Evolutionary conservation across 2,888 invertebrate genomes (phyloP), one percentile per base, ranked within the genome.

Genomic region (Ennomos quercinarius): DNA sequence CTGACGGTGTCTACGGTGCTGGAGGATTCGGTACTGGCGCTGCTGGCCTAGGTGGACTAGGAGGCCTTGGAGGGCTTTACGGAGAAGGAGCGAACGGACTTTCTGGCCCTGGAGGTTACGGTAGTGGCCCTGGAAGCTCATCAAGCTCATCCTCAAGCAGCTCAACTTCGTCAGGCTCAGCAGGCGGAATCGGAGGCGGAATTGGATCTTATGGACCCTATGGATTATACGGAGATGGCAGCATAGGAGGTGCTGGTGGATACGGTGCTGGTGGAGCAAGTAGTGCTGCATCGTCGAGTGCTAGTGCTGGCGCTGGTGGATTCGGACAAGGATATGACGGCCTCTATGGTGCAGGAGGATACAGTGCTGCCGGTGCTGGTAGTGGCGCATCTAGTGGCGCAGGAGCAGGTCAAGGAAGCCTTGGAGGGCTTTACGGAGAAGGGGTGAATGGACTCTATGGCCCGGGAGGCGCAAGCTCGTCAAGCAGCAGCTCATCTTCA

Each of bases 71-170:
- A 27, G 27, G 27, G 6, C 27, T 27, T 27, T 6, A 27, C 6
- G 27, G 27, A 27, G 0, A 0, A 27, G 27, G 27, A 27, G 54
- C 9, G 6, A 5, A 40, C 11, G 39, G 11, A 42, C 13, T 8
- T 10, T 44, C 54, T 8, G 70, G 59, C 49, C 27, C 17, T 17
- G 17, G 9, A 17, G 17, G 42, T 17, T 17, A 13, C 9, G 42
- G 41, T 13, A 13, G 3, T 42, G 42, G 17, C 3, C 9, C 38
- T 44, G 43, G 44, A 39, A 27, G 27, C 10, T 43, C 43, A 43
- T 43, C 43, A 6, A 27, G 27, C 13, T 12, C 37, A 8, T 35
- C 50, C 13, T 34, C 48, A 40, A 11, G 11, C 48, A n/a, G 9
- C 35, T 11, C 36, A 36, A 9, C 1, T 1, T 35, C 11, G 11